Evolutionary conservation across 2,797 vertebrate genomes (phyloP).

Genomic region (Parotocinclus haroldoi): DNA sequence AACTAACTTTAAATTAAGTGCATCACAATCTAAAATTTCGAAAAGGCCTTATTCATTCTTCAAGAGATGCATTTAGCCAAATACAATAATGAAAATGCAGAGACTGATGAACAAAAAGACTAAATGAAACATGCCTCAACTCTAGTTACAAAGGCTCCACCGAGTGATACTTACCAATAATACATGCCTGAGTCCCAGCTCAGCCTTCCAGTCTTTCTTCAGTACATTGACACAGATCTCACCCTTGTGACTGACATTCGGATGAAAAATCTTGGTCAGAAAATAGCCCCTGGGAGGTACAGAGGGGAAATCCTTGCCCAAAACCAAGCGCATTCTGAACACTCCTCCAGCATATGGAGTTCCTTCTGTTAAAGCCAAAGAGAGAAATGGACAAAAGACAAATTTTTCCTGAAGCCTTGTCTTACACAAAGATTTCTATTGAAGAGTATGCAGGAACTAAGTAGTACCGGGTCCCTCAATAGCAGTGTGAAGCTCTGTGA

Average conservation of each 20-base stretch:
- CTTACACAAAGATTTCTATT: too few relatives aligned
- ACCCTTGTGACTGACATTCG: conserved; percentile 88
- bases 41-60: too few relatives aligned
- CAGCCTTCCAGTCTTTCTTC: conserved; percentile 90
- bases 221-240: conserved; percentile 94
- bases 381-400: background rate
- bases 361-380: conserved; percentile 76
- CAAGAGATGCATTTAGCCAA: too few relatives aligned
- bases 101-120: too few relatives aligned
- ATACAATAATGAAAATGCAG: too few relatives aligned
- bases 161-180: conserved; percentile 75
- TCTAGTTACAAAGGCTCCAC: too few relatives aligned
- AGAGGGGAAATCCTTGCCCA: conserved; percentile 92
- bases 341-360: conserved; percentile 90
- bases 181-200: conserved; percentile 87
- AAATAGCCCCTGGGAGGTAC: conserved; percentile 92
- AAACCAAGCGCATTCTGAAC: conserved; percentile 89
- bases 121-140: too few relatives aligned
- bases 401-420: too few relatives aligned
- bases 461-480: conserved; percentile 87
- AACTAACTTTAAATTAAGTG: too few relatives aligned
- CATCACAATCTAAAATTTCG: too few relatives aligned
- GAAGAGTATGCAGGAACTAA: background rate
- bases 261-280: conserved; percentile 94
- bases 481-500: conserved; percentile 89